Conservation (phyloP, 2,797 vertebrate species). For the Leontopithecus rosalia region DNA sequence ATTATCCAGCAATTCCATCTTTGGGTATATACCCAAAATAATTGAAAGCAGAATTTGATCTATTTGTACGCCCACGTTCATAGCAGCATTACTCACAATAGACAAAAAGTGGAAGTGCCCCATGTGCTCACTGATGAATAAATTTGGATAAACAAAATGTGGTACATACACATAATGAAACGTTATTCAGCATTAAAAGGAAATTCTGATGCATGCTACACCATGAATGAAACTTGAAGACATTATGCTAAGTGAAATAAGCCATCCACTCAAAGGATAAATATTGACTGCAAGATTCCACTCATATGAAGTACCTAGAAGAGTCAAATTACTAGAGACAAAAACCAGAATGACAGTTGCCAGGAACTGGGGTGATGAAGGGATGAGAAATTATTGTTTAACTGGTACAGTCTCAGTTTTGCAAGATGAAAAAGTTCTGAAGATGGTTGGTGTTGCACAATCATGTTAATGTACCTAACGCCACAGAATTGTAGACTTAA, state of each 20-base stretch:
- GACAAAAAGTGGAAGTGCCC: background rate
- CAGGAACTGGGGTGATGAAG: background rate
- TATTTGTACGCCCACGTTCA: background rate
- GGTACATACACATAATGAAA: background rate
- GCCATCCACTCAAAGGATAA: background rate
- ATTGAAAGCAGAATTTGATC: background rate
- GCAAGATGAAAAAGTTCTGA: background rate
- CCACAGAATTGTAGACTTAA: background rate
- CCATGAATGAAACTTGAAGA: background rate
- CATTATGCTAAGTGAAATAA: background rate
- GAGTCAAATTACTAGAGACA: background rate
- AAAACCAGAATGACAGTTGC: background rate
- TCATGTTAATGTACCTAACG: background rate
- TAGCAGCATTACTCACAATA: background rate
- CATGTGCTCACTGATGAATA: background rate
- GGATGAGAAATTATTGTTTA: background rate
- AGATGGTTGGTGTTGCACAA: background rate
- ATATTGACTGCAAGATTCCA: background rate
- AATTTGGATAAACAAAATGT: background rate
- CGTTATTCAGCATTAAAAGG: background rate
- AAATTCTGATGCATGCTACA: background rate
- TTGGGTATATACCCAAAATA: background rate
- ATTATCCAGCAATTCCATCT: background rate
- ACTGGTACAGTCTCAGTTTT: background rate
- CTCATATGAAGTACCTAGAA: background rate